phyloP scores from a whole-genome alignment of 1,140 invertebrate genomes.

The Megalonaias nervosa region DNA sequence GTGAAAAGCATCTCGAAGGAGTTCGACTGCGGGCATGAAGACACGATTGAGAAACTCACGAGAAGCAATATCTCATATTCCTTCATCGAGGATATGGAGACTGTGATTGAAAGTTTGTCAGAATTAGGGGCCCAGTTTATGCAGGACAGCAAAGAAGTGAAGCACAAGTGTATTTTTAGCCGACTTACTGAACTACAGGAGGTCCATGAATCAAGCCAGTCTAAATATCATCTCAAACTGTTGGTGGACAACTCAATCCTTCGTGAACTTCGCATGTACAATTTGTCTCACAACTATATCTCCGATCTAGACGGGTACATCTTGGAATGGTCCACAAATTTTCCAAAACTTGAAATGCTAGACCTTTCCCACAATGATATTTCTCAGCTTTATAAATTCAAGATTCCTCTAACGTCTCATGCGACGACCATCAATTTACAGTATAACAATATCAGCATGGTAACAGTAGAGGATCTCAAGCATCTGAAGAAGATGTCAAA shows the following conservation, averaged over 20 bases:
- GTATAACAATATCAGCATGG: constrained; percentile 44
- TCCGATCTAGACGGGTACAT: constrained; percentile 29
- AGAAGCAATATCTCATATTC: constrained; percentile 34
- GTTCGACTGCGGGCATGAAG: constrained; percentile 41
- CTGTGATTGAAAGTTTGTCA: constrained; percentile 6
- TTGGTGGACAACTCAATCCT: constrained; percentile 36
- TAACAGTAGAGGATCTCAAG: constrained; percentile 34
- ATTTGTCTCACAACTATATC: constrained; percentile 37
- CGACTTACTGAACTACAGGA: constrained; percentile 35
- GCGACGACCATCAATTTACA: constrained; percentile 37
- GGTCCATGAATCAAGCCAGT: constrained; percentile 22
- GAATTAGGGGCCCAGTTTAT: constrained; percentile 29
- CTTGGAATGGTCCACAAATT: constrained; percentile 40
- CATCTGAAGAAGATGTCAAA: constrained; percentile 27
- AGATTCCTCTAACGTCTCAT: constrained; percentile 13
- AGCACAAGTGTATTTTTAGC: constrained; percentile 33
- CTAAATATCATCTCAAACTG: constrained; percentile 36
- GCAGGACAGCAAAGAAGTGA: constrained; percentile 18
- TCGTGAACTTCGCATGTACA: constrained; percentile 31
- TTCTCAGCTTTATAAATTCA: constrained; percentile 34
- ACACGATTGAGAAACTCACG: constrained; percentile 29
- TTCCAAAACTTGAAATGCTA: constrained; percentile 43
- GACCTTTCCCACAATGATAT: constrained; percentile 49
- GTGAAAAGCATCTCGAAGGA: constrained; percentile 30
- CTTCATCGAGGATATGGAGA: constrained; percentile 14